Evolutionary conservation across 2,888 invertebrate genomes (phyloP), one percentile per base, ranked within the genome.

Genomic region (Brachycybe producta): DNA sequence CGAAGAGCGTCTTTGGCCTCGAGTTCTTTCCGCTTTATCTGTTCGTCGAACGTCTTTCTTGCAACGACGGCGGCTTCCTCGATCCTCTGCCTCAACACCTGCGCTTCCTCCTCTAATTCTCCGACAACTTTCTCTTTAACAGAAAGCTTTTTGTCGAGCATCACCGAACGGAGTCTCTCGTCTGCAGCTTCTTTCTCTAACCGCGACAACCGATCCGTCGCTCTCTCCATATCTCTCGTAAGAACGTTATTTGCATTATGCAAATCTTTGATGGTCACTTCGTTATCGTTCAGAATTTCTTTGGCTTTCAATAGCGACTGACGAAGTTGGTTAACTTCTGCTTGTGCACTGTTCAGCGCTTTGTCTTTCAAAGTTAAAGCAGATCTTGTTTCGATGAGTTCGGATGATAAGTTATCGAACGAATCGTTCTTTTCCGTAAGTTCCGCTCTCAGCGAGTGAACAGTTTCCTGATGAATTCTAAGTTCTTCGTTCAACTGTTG

Each of bases 401-500:
- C 19, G 3, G 19, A 21, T 8, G 30, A 4, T 1, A 41, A 11
- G 4, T 49, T 34, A 21, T 40, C 34, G 28, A 41, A 41, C 5
- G 30, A 3, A 11, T 23, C 8, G 15, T 49, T 27, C 17, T 49
- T 19, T 13, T 49, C 41, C 15, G 13, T 17, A 7, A 49, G n/a
- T 41, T 41, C 32, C 15, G 23, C 21, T 24, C 34, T 40, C 8
- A 49, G 28, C n/a, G 49, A 49, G 15, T 49, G 41, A 3, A 49
- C 41, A 15, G 41, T 49, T 24, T 49, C 49, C 24, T 28, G 26
- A 30, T 49, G 41, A 2, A 41, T 30, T 24, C 41, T 41, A 19
- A 49, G 41, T 34, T 49, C 41, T 32, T 49, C 49, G 24, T 40
- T 41, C 23, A 49, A 8, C 21, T 41, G 32, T 11, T 49, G 5